A percentile compares a stretch with the other conserved stretches of the same genome.
Conservation (phyloP, 2,888 invertebrate genomes). For the Caenorhabditis wallacei region DNA sequence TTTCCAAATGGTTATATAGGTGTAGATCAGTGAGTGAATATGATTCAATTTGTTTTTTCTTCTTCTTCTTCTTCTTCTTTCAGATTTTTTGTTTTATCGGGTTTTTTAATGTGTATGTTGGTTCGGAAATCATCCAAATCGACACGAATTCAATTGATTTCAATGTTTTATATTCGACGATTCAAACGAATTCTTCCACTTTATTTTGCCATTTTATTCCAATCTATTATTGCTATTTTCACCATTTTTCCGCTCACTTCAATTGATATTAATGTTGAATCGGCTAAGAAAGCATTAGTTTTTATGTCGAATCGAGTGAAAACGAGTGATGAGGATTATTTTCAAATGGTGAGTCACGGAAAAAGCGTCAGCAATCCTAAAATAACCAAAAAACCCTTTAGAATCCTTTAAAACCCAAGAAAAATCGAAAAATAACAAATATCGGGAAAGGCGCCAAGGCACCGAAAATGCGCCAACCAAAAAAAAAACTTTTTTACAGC, state of each 20-base stretch:
- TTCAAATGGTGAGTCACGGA: constrained; percentile 1
- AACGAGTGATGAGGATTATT: constrained; percentile 19
- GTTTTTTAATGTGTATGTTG: constrained; percentile 20
- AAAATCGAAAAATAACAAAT: constrained; percentile 2
- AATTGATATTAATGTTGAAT: not conserved
- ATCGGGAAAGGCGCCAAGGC: not conserved
- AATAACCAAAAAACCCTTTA: no score
- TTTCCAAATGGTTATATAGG: not conserved
- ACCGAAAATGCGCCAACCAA: not conserved
- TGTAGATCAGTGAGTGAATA: not conserved
- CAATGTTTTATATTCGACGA: constrained; percentile 4
- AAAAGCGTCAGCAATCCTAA: no score
- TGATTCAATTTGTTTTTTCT: not conserved
- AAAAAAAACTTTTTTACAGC: constrained; percentile 5
- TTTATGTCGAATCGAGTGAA: constrained; percentile 14
- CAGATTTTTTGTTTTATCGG: constrained; percentile 37
- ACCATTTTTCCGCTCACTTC: constrained; percentile 5
- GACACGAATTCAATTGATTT: not conserved
- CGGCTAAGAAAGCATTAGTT: not conserved
- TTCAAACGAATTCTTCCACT: constrained; percentile 20
- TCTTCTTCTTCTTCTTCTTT: not conserved
- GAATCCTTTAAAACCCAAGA: no score
- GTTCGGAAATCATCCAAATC: not conserved
- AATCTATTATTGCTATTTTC: not conserved
- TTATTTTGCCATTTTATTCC: constrained; percentile 5